Evolutionary conservation across 2,797 vertebrate genomes (phyloP).

Genomic region (Ibycter americanus): DNA sequence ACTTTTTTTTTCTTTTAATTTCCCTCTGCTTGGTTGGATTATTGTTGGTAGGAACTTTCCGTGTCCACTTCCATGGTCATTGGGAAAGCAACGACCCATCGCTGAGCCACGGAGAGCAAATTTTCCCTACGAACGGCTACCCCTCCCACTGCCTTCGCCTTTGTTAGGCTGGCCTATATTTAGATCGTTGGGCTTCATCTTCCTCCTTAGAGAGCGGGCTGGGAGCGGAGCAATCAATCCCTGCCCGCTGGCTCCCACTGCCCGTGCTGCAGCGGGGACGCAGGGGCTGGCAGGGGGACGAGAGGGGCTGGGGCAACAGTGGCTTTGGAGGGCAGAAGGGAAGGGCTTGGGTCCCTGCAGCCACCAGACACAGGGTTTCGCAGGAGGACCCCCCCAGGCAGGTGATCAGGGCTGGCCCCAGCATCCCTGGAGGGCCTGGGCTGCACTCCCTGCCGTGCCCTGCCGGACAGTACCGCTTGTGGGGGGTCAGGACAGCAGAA

Average conservation of each 20-base stretch:
- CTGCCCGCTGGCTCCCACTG: neutral
- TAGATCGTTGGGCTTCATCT: neutral
- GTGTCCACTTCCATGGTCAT: neutral
- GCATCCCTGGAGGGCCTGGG: fast-evolving
- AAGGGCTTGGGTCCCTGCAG: neutral
- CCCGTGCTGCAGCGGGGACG: neutral
- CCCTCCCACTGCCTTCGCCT: neutral
- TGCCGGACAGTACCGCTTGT: fast-evolving
- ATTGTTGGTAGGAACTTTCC: neutral
- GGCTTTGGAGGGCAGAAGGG: neutral
- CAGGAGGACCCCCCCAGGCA: neutral
- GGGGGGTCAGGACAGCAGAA: neutral
- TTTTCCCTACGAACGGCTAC: fast-evolving
- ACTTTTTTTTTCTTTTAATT: neutral
- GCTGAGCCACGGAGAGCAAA: fast-evolving
- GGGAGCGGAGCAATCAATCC: neutral
- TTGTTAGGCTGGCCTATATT: neutral
- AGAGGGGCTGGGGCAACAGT: neutral
- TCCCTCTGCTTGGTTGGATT: neutral
- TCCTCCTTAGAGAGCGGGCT: neutral
- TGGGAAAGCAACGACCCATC: fast-evolving
- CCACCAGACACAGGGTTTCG: fast-evolving
- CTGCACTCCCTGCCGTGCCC: neutral
- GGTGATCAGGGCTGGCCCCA: neutral
- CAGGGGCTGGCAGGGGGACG: too few relatives aligned